Evolutionary conservation across 2,113 vertebrate genomes (phyloP).

Genomic region (Colistium nudipinnis): DNA sequence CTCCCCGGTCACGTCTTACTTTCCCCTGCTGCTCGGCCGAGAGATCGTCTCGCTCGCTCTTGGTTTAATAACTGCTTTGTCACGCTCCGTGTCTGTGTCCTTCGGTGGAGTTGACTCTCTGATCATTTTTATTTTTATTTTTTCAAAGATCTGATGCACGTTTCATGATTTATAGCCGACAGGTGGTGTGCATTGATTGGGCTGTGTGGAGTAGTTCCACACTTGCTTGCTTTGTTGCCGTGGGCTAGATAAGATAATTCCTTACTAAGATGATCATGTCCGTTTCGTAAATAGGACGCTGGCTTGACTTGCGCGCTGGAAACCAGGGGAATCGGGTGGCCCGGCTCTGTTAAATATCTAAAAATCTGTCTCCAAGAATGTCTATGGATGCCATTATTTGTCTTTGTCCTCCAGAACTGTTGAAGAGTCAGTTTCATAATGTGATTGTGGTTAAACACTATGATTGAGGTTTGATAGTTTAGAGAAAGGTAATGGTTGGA

Average conservation of each 20-base stretch:
- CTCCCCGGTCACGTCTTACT: slow-evolving; percentile 65
- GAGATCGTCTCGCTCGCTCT: slow-evolving; percentile 65
- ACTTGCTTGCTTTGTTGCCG: neutral
- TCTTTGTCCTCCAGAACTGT: neutral
- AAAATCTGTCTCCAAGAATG: too few species aligned
- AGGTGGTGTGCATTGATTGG: slow-evolving; percentile 19
- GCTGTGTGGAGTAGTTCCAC: neutral
- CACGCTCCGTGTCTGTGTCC: slow-evolving; percentile 72
- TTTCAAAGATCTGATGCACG: slow-evolving; percentile 54
- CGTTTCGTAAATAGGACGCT: too few species aligned
- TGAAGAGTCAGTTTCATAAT: too few species aligned
- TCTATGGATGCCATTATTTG: too few species aligned
- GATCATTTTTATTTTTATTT: slow-evolving; percentile 52
- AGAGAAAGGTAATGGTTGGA: too few species aligned
- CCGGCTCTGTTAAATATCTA: neutral
- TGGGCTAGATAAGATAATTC: too few species aligned
- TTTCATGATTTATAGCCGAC: slow-evolving; percentile 51
- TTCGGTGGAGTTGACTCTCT: slow-evolving; percentile 66
- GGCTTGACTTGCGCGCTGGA: too few species aligned
- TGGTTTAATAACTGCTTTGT: slow-evolving; percentile 72
- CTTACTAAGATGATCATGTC: too few species aligned
- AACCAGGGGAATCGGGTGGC: too few species aligned
- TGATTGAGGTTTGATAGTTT: too few species aligned
- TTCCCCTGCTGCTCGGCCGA: slow-evolving; percentile 52
- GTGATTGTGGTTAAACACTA: too few species aligned